Conservation (phyloP, 35 echinoderm and acorn worm genomes). For the Hemicentrotus pulcherrimus region DNA sequence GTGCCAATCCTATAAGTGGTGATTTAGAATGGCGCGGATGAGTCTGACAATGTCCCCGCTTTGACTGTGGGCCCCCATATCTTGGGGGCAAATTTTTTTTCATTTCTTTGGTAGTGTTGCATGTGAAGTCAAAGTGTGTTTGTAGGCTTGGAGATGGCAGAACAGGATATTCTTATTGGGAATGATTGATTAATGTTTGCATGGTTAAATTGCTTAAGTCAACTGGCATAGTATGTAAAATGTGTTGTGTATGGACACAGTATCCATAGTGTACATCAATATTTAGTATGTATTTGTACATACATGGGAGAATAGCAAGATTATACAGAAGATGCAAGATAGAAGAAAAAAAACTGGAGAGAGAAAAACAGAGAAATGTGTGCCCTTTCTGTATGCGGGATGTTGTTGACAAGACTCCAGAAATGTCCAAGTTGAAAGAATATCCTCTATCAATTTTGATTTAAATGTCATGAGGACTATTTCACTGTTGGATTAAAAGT, state of each 20-base stretch:
- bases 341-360: not conserved
- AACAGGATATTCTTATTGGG: not conserved
- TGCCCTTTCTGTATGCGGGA: not conserved
- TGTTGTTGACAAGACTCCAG: not conserved
- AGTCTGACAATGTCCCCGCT: constrained; percentile 16
- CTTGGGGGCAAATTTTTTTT: not conserved
- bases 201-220: not conserved
- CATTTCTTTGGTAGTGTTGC: not conserved
- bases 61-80: not conserved
- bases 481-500: too few species aligned
- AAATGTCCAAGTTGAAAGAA: too few species aligned
- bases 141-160: not conserved
- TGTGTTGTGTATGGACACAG: not conserved
- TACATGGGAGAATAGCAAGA: not conserved
- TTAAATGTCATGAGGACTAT: too few species aligned
- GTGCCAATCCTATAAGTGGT: constrained; percentile 39
- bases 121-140: constrained; percentile 16
- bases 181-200: constrained; percentile 19
- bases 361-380: not conserved
- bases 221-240: not conserved
- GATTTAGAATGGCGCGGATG: constrained; percentile 9
- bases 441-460: too few species aligned
- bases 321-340: not conserved
- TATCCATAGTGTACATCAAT: not conserved
- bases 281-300: too few species aligned